Evolutionary conservation across 2,888 invertebrate species (phyloP).

Genomic region (Eupeodes latifasciatus): DNA sequence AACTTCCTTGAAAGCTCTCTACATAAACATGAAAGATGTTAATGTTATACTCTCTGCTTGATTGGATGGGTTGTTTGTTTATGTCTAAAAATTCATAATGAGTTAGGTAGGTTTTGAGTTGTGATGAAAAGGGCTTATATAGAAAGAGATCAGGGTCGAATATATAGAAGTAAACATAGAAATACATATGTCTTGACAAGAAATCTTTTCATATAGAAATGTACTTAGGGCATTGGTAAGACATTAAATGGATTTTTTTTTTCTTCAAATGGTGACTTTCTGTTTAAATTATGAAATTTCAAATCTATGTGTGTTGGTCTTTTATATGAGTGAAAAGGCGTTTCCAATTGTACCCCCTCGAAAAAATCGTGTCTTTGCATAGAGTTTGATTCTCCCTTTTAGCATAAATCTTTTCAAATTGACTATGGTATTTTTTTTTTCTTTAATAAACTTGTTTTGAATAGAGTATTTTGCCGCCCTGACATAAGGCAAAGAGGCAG

Average conservation of each 20-base stretch:
- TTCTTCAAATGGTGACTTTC: too few relatives aligned
- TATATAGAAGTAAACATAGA: neutral
- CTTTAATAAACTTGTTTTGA: neutral
- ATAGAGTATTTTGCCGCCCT: neutral
- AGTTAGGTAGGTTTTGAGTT: neutral
- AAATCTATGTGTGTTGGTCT: too few relatives aligned
- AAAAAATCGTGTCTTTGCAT: neutral
- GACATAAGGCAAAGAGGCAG: constrained; percentile 17
- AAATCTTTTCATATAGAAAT: too few relatives aligned
- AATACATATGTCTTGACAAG: neutral
- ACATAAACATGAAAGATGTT: neutral
- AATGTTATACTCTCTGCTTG: constrained; percentile 4
- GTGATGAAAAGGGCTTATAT: neutral
- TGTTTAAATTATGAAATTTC: too few relatives aligned
- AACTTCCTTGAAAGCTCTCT: neutral
- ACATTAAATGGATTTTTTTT: too few relatives aligned
- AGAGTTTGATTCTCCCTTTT: constrained; percentile 27
- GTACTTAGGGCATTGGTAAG: too few relatives aligned
- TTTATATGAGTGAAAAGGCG: constrained; percentile 25
- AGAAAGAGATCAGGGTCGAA: constrained; percentile 1
- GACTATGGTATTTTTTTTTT: constrained; percentile 53
- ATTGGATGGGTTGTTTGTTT: constrained; percentile 12
- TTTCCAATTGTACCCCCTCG: constrained; percentile 50
- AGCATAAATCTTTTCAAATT: constrained; percentile 59
- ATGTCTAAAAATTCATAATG: constrained; percentile 17